A percentile compares a stretch with the other conserved stretches of the same genome.
These are phyloP conservation scores for Caenorhabditis sp. DNA, from an alignment of 2,888 invertebrate species.

Conservation along the genomic window DNA sequence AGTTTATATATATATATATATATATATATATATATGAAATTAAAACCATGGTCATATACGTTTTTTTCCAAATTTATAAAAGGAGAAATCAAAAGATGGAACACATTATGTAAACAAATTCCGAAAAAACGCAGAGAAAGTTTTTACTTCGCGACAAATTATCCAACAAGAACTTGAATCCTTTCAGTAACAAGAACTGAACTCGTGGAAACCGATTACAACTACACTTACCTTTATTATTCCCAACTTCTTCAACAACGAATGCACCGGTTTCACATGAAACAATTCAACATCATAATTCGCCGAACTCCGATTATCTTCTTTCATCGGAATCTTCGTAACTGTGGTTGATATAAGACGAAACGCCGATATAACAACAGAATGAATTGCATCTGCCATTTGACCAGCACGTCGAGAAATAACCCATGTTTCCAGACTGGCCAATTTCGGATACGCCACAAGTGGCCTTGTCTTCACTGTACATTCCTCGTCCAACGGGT, in stretches of 20 bases:
- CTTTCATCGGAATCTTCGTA: conserved; percentile 98
- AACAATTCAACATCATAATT: conserved; percentile 98
- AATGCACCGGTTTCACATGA: conserved; percentile 75
- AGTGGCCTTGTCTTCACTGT: conserved; percentile 23
- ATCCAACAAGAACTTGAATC: no score
- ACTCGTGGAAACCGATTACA: no score
- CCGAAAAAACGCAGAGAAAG: no score
- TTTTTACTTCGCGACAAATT: no score
- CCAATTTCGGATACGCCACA: not conserved
- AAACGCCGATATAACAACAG: conserved; percentile 38
- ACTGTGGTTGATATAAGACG: conserved; percentile 93
- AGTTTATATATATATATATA: no score
- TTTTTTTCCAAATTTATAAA: no score
- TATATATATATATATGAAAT: no score
- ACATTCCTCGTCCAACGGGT: conserved; percentile 15
- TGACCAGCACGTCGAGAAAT: conserved; percentile 25
- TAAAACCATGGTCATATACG: no score
- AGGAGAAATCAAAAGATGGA: no score
- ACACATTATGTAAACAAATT: no score
- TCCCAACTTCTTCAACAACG: conserved; percentile 3
- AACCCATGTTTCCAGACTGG: conserved; percentile 26
- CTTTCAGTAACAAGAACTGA: no score
- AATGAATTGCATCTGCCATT: conserved; percentile 25
- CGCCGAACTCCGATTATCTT: conserved; percentile 81
- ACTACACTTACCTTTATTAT: conserved; percentile 12